Percentiles rank a stretch among this genome's conserved stretches.
phyloP scores from a whole-genome alignment of 2,113 vertebrate species.

The Taxidea taxus region DNA sequence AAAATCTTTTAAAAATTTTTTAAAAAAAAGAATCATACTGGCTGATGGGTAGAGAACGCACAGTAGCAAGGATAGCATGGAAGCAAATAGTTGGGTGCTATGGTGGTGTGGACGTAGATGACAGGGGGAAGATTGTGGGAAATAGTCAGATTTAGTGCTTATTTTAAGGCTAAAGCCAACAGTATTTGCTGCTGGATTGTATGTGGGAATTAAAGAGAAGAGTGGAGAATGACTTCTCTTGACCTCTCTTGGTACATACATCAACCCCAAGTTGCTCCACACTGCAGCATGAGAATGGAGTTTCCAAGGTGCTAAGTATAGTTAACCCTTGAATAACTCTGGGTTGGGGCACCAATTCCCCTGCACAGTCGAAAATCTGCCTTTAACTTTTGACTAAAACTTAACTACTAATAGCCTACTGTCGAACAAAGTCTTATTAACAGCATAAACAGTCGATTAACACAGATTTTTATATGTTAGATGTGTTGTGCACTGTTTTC shows the following conservation, averaged over 20 bases:
- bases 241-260: background rate
- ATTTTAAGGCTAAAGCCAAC: background rate
- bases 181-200: background rate
- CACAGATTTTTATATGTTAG: background rate
- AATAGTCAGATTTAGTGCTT: background rate
- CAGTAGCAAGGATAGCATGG: background rate
- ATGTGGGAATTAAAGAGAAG: background rate
- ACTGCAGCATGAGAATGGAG: too few relatives aligned
- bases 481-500: background rate
- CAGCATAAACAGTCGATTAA: background rate
- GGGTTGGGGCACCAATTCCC: background rate
- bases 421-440: background rate
- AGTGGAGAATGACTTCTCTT: background rate
- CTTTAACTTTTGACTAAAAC: background rate
- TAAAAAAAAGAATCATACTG: background rate
- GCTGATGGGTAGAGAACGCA: background rate
- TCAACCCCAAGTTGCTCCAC: fast-evolving
- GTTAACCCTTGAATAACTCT: background rate
- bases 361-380: background rate
- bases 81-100: background rate
- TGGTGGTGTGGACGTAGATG: background rate
- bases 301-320: background rate
- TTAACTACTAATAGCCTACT: background rate
- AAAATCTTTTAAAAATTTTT: too few relatives aligned
- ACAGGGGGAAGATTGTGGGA: background rate